These are phyloP conservation scores for Atta colombica DNA, from an alignment of 1,140 invertebrate genomes.

Conservation along the genomic window DNA sequence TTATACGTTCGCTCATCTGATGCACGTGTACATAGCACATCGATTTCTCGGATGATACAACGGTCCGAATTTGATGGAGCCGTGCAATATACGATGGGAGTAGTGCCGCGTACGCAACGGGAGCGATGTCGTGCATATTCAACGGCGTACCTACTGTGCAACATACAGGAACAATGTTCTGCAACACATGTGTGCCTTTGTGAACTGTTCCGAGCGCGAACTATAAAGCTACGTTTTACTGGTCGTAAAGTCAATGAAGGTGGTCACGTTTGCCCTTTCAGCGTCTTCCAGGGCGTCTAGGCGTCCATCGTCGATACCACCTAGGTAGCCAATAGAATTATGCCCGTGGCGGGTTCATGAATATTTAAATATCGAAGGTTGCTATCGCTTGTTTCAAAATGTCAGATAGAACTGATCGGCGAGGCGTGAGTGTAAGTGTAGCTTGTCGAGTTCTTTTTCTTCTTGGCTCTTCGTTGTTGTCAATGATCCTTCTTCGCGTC, in stretches of 20 bases:
- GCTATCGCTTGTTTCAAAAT: conserved; percentile 28
- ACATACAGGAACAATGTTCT: conserved; percentile 62
- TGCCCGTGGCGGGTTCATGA: conserved; percentile 66
- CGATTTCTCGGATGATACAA: conserved; percentile 52
- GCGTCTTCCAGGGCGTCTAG: conserved; percentile 78
- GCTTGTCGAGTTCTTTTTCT: background rate
- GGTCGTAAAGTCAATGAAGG: conserved; percentile 85
- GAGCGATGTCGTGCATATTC: conserved; percentile 60
- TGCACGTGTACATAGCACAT: conserved; percentile 14
- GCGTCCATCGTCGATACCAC: conserved; percentile 73
- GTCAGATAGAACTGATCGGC: conserved; percentile 10
- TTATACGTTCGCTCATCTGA: conserved; percentile 16
- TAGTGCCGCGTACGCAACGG: conserved; percentile 40
- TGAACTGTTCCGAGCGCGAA: conserved; percentile 78
- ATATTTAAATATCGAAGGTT: conserved; percentile 72
- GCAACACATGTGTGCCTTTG: conserved; percentile 67
- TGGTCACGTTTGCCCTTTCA: conserved; percentile 83
- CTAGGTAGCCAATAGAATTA: conserved; percentile 72
- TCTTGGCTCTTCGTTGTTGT: background rate
- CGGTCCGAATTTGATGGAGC: conserved; percentile 37
- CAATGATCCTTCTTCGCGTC: background rate
- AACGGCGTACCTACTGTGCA: conserved; percentile 42
- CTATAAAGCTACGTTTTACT: conserved; percentile 84
- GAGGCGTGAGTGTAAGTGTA: conserved; percentile 34
- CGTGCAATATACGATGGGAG: background rate